phyloP scores from a whole-genome alignment of 1,140 invertebrate genomes.

The Colletes gigas region DNA sequence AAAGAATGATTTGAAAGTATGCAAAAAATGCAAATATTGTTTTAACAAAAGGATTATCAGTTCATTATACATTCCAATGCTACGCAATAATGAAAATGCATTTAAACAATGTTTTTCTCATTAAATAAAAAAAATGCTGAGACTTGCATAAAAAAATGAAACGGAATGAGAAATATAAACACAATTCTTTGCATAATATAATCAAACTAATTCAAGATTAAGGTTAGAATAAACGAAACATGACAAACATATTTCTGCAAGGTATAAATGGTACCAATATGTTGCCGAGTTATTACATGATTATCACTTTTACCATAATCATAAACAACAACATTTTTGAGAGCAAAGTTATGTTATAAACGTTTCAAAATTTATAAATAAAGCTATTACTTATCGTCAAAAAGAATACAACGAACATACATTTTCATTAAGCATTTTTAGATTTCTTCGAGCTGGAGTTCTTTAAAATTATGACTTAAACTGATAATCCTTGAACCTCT shows the following conservation, averaged over 20 bases:
- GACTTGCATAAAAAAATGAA: too few species aligned
- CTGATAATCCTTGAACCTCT: not conserved
- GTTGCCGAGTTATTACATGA: not conserved
- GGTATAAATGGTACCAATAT: not conserved
- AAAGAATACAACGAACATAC: not conserved
- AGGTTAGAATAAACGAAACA: conserved; percentile 15
- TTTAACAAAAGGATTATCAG: not conserved
- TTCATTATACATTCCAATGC: not conserved
- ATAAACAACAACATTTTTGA: not conserved
- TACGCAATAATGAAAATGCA: too few species aligned
- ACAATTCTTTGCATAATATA: not conserved
- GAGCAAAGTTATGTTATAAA: not conserved
- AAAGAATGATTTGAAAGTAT: not conserved
- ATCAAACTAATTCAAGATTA: not conserved
- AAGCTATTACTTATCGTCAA: not conserved
- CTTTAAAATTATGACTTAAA: not conserved
- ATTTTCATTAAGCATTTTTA: not conserved
- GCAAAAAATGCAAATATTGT: not conserved
- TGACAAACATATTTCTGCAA: not conserved
- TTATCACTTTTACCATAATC: not conserved
- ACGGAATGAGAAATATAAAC: too few species aligned
- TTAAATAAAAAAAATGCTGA: too few species aligned
- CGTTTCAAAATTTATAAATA: not conserved
- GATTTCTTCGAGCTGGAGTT: not conserved
- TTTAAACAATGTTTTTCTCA: too few species aligned